Base-by-base conservation (phyloP, 2,797 vertebrate species). In the Pogonophryne albipinna region DNA sequence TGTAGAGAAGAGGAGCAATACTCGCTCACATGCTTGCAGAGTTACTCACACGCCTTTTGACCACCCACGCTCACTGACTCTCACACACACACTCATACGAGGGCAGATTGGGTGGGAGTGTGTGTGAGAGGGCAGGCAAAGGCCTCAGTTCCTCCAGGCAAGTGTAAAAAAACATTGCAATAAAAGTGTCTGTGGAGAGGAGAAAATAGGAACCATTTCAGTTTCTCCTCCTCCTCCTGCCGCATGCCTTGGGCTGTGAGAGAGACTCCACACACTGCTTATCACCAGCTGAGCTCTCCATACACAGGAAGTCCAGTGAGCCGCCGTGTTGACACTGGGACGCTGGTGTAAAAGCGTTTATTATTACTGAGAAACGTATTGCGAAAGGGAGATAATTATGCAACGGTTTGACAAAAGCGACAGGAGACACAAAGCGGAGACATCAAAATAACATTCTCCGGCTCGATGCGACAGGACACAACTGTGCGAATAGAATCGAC, bases 261-360 rank as follows among this genome's bases (percentile, higher is more conserved):
- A 87, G 83, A 81, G 91, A 81, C 88, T 82, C 51, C 69, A 87
- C 88, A 86, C 86, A 59, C 74, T 31, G 82, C 87, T 91, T 73
- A 89, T 85, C 84, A 78, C 76, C 89, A 82, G 85, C 80, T 65
- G 78, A 79, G 82, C 79, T 65, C 55, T 46, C 20, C 13, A 1
- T 58, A 9, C 23, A 15, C 53, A 76, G 73, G 78, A 68, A 79
- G 81, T 80, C 83, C 73, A 23, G 34, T 2, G 62, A 0, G 75
- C 62, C 2, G 0, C 46, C 2, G 58, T 34, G 59, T 62, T 63
- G 53, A 78, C 76, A 61, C 80, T 1, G 58, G 2, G 27, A 66
- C 20, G 19, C 71, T 6, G 66, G 65, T 52, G 83, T 78, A 68
- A 78, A 79, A 74, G 79, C 20, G 0, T 38, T n/a, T 60, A 63